Base-by-base conservation (phyloP, 1,140 invertebrate species). In the Pteromalus puparum region DNA sequence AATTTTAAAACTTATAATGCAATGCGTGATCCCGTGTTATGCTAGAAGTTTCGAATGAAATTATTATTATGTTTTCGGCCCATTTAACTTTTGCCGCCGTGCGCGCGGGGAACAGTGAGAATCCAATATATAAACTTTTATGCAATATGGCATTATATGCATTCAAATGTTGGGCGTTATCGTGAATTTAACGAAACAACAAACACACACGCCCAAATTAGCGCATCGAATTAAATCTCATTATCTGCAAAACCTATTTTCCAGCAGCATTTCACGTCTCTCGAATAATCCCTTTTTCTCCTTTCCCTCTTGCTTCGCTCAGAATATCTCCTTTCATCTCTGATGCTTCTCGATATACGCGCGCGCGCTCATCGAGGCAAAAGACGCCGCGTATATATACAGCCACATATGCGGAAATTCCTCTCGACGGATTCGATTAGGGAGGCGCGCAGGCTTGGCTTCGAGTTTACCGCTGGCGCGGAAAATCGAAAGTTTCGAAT, bases 401-500 rank as follows among this genome's bases (percentile, higher is more conserved):
- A 21, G 10, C 1, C 15, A 12, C 13, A 42, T 46, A 28, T 13
- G 42, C 74, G 74, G 13, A 38, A 76, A 77, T 21, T 73, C 34
- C 42, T 81, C 42, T 30, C 24, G 78, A 46, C 12, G 42, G 28
- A 46, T 74, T 73, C 68, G 73, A 81, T 80, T 80, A 65, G 68
- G 42, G 68, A 30, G 7, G 67, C 28, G 67, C 24, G n/a, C 67
- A 7, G 15, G 2, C n/a, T n/a, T n/a, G 48, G 18, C 15, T 61
- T 61, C 46, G 77, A 85, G 78, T 84, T 78, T 83, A 73, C 82
- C 70, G 76, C 68, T 77, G 84, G 76, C 82, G 84, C 79, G 86
- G 72, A 67, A 87, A 87, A 87, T 88, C 80, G 82, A 78, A 86
- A 74, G 72, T 85, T 28, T 28, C n/a, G 74, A 67, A 73, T 86